Base-by-base conservation (phyloP, 2,888 invertebrate species). In the Pandemis heparana region DNA sequence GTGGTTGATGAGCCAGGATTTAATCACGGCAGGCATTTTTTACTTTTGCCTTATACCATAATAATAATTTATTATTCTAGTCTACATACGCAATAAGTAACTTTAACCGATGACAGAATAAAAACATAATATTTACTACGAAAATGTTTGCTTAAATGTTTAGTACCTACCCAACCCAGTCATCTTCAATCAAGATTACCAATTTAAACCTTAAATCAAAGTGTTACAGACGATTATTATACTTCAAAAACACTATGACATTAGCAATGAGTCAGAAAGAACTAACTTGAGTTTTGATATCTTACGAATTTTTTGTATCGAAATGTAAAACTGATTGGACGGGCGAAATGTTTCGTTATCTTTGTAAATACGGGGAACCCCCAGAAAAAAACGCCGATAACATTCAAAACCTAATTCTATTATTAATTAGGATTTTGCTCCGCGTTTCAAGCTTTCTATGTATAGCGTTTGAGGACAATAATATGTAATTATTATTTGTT, bases 261-360 rank as follows among this genome's bases (percentile, higher is more conserved):
- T 79, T 84, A 85, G 83, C 80, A 78, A 76, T 86, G 86, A 86
- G 76, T 85, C 85, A 87, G 81, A 79, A 80, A 77, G 72, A 75
- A 59, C 81, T 63, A 60, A 69, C 65, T 69, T 16, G 43, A 53
- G 18, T 70, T 70, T 68, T 64, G 41, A 18, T 23, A 56, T 71
- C 38, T 46, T 7, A 56, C 9, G 63, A 41, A 39, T 59, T 73
- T 69, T 68, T 68, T 68, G 38, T 72, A 18, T 63, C 23, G 53
- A 68, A 68, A 51, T 63, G 18, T 62, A 32, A 61, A 23, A 41
- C 39, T 48, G 23, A 43, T 14, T 10, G n/a, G 7, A 32, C 5
- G 14, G 18, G 41, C 23, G 8, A 38, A 64, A 64, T 56, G 3
- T 18, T 18, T n/a, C 16, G 51, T 51, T 63, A 41, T 48, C 46